Conservation (phyloP, 23 tunicate species). For the Ascidia mentula region DNA sequence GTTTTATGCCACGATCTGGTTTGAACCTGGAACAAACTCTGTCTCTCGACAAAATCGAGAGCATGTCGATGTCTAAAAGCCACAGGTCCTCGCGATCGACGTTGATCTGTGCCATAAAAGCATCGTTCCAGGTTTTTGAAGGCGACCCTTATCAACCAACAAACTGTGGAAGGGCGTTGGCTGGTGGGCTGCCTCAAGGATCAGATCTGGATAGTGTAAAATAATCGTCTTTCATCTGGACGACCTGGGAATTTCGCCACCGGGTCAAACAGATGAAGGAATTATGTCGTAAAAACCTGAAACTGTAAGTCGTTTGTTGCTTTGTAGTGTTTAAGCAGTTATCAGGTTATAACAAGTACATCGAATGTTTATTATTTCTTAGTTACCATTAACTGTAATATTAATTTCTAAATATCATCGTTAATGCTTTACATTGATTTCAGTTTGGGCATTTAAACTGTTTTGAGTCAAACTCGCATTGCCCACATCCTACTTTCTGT, state of each 20-base stretch:
- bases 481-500: slow-evolving; percentile 3
- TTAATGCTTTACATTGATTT: not conserved
- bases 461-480: not conserved
- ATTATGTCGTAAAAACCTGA: slow-evolving; percentile 18
- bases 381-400: too few relatives aligned
- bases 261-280: slow-evolving; percentile 88
- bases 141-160: slow-evolving; percentile 40
- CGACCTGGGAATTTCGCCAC: slow-evolving; percentile 49
- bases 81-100: not conserved
- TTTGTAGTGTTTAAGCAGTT: not conserved
- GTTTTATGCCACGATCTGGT: slow-evolving; percentile 6
- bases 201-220: slow-evolving; percentile 43
- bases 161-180: slow-evolving; percentile 43
- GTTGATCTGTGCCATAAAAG: not conserved
- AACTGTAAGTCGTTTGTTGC: slow-evolving; percentile 34
- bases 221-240: slow-evolving; percentile 64
- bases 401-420: not conserved
- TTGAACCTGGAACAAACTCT: not conserved
- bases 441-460: slow-evolving; percentile 1
- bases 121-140: slow-evolving; percentile 43
- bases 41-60: slow-evolving; percentile 8
- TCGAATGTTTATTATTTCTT: too few relatives aligned
- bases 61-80: not conserved
- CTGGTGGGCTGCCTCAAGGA: slow-evolving; percentile 54
- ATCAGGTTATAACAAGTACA: not conserved